phyloP scores from a whole-genome alignment of 2,797 vertebrate genomes.

The Ciconia nigra region DNA sequence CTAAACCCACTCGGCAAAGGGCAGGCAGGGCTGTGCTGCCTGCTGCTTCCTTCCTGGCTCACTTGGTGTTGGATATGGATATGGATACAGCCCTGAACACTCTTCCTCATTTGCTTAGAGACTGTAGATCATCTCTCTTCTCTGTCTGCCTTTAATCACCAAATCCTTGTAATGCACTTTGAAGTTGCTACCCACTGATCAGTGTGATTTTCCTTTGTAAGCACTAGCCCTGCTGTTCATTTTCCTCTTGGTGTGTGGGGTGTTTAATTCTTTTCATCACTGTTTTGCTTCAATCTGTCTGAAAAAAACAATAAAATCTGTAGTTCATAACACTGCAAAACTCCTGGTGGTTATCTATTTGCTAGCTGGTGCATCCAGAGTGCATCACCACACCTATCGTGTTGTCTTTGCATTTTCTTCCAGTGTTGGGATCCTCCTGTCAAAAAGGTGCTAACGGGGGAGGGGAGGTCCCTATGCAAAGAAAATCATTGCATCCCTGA shows the following conservation, averaged over 20 bases:
- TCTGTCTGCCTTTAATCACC: neutral
- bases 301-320: conserved; percentile 13
- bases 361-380: neutral
- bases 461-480: neutral
- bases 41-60: neutral
- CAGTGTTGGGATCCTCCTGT: neutral
- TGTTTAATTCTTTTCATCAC: accelerated
- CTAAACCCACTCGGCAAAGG: neutral
- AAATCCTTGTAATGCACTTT: neutral
- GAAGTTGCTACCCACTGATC: neutral
- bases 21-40: neutral
- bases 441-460: accelerated
- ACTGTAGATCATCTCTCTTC: neutral
- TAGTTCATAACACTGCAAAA: conserved; percentile 3
- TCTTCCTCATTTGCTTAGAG: neutral
- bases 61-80: neutral
- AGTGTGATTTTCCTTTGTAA: too few relatives aligned
- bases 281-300: neutral
- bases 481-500: neutral
- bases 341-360: neutral
- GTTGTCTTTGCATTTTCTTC: neutral
- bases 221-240: accelerated
- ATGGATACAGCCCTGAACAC: too few relatives aligned
- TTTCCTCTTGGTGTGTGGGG: neutral
- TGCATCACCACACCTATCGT: accelerated